Base-by-base conservation (phyloP, 1,140 invertebrate species). In the Papilio helenus region DNA sequence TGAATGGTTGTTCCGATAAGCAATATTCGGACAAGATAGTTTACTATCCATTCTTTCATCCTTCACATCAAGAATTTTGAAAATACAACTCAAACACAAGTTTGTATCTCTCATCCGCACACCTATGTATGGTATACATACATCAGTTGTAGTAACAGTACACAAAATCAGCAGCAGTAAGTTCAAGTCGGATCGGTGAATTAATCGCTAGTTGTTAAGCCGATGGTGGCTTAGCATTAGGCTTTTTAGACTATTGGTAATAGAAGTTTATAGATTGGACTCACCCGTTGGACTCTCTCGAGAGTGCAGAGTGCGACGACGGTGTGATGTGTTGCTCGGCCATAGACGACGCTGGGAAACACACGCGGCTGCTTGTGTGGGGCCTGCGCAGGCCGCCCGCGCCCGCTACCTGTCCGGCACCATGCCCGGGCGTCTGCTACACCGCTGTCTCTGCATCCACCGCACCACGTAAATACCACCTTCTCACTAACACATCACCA, bases 301-400 rank as follows among this genome's bases (percentile, higher is more conserved):
- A 90, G 87, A 94, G 93, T 93, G 93, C 92, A 93, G 93, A 94
- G 93, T 93, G 93, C 89, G 94, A 94, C 93, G 93, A 93, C 93
- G 93, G 93, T 93, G 92, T 92, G 81, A 89, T 92, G 91, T 94
- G 92, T 94, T 95, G 94, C 92, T 95, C 92, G 94, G 93, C 94
- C 93, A 94, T 94, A 95, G 61, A 94, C 93, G 93, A 93, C 93
- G 92, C 93, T 94, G 93, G 90, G 87, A 89, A 80, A 92, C 88
- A 90, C 89, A 91, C 92, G 93, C 92, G 90, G 90, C 89, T 94
- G 93, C 93, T 93, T 93, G 90, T 92, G 89, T 90, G 91, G 88
- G 93, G 93, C 91, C 91, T 93, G 93, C 91, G 92, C 90, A 91
- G 92, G 93, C 93, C 91, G 89, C 92, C 94, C 91, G 92, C 93